Evolutionary conservation across 2,797 vertebrate species (phyloP).

Genomic region (Podarcis siculus): DNA sequence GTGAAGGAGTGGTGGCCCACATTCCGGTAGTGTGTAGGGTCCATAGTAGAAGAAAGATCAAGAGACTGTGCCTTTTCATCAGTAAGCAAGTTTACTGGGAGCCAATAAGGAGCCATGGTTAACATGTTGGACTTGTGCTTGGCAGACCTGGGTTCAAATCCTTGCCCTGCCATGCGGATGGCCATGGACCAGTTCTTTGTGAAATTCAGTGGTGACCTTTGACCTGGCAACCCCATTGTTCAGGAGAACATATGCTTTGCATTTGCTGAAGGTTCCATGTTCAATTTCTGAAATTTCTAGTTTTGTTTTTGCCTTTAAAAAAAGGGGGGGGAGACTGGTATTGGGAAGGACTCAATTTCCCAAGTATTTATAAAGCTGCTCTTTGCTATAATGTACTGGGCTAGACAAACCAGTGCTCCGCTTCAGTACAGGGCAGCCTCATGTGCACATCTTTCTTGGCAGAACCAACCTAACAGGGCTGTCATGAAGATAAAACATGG

Average conservation of each 20-base stretch:
- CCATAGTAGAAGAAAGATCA: not conserved
- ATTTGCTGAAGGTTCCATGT: too few relatives aligned
- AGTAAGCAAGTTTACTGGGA: too few relatives aligned
- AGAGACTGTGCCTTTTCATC: not conserved
- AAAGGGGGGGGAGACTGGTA: accelerated
- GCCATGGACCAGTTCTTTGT: too few relatives aligned
- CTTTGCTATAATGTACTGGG: not conserved
- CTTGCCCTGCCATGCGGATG: not conserved
- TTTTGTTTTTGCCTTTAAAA: too few relatives aligned
- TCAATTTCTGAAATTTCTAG: not conserved
- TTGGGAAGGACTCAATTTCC: not conserved
- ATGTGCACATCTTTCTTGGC: too few relatives aligned
- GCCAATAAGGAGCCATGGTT: not conserved
- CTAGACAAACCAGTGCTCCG: not conserved
- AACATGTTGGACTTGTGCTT: not conserved
- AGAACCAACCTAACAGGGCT: not conserved
- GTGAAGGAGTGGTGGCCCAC: not conserved
- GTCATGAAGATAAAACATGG: too few relatives aligned
- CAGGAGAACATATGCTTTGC: not conserved
- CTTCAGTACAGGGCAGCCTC: too few relatives aligned
- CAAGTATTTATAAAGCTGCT: not conserved
- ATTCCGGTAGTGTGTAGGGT: not conserved
- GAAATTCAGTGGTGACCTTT: not conserved
- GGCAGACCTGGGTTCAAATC: not conserved
- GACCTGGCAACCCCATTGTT: too few relatives aligned